These are phyloP conservation scores for Hyperopisus bebe DNA, from an alignment of 2,113 vertebrate genomes.

Conservation along the genomic window DNA sequence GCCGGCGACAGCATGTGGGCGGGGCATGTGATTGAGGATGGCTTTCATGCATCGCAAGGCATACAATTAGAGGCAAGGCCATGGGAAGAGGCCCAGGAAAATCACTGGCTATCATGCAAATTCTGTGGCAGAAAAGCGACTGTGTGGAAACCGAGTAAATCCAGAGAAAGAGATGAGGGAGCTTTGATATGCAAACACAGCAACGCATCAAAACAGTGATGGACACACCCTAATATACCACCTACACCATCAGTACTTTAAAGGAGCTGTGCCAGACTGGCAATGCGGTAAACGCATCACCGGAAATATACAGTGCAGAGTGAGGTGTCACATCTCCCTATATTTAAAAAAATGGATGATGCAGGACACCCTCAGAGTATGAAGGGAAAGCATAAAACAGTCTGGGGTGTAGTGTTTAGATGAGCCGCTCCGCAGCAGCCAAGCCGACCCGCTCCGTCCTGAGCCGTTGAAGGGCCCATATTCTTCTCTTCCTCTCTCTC, in stretches of 20 bases:
- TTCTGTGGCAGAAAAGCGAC: background rate
- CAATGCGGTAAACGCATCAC: background rate
- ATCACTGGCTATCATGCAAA: slow-evolving; percentile 33
- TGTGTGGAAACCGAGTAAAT: background rate
- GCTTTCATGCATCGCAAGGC: background rate
- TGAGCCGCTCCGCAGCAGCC: slow-evolving; percentile 33
- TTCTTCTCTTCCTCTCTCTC: slow-evolving; percentile 36
- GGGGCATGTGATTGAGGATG: background rate
- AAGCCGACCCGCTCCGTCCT: slow-evolving; percentile 6
- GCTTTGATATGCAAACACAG: slow-evolving; percentile 7
- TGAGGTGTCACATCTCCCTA: background rate
- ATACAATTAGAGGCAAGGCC: background rate
- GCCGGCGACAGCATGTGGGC: background rate
- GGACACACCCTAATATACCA: background rate
- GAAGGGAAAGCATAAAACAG: slow-evolving; percentile 22
- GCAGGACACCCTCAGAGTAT: background rate
- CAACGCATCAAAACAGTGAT: background rate
- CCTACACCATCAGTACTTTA: background rate
- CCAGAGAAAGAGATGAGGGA: background rate
- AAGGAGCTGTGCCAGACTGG: background rate
- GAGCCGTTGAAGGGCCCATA: slow-evolving; percentile 34
- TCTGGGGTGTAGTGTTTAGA: slow-evolving; percentile 22
- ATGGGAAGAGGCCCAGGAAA: slow-evolving; percentile 24
- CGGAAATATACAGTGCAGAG: background rate
- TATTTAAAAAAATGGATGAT: background rate